These are phyloP conservation scores for Sitobion miscanthi DNA, from an alignment of 1,140 invertebrate species.

Conservation along the genomic window DNA sequence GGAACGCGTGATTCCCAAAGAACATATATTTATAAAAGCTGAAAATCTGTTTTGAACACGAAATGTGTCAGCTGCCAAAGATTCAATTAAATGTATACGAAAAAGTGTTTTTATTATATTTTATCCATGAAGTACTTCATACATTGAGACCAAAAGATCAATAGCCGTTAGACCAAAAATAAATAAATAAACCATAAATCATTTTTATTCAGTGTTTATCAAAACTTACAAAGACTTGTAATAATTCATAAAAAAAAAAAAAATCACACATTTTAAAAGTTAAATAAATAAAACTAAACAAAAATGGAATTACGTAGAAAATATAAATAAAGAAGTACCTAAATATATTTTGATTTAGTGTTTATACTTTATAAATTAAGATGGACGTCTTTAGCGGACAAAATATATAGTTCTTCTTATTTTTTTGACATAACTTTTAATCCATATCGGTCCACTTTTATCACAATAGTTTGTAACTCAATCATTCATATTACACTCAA, in stretches of 20 bases:
- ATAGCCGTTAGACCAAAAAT: not conserved
- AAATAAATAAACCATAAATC: constrained; percentile 1
- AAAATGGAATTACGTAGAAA: not conserved
- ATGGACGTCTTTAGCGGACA: not conserved
- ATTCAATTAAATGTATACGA: not conserved
- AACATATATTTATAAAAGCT: not conserved
- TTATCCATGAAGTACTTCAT: not conserved
- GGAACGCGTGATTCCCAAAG: not conserved
- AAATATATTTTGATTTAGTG: not conserved
- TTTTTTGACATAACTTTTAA: not conserved
- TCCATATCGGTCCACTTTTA: no score
- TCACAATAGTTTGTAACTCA: no score
- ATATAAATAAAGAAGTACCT: not conserved
- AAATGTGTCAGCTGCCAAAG: not conserved
- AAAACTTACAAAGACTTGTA: not conserved
- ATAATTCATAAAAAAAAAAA: constrained; percentile 9
- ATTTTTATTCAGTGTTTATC: constrained; percentile 5
- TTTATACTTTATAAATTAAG: not conserved
- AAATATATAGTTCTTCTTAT: not conserved
- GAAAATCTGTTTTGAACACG: not conserved
- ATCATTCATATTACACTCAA: no score
- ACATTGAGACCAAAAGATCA: not conserved
- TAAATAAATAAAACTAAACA: not conserved
- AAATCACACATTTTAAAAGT: not conserved
- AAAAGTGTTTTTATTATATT: not conserved